A percentile compares a stretch with the other conserved stretches of the same genome.
Conservation (phyloP, 2,113 vertebrate species). For the Butorides virescens region DNA sequence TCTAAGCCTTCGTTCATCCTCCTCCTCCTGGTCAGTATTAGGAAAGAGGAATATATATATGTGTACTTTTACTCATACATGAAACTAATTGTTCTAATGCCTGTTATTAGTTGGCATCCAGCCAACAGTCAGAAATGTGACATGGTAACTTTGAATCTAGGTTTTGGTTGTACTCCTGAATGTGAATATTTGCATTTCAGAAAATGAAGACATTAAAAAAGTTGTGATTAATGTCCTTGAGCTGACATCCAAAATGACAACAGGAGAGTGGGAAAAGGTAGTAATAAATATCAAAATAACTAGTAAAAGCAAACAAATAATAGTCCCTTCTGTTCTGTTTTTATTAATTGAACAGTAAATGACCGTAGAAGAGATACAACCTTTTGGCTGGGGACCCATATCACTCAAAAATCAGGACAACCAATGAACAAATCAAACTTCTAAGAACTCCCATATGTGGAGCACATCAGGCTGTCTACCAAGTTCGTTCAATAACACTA, state of each 20-base stretch:
- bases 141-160: not conserved
- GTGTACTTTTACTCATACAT: not conserved
- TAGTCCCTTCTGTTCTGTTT: not conserved
- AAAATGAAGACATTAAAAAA: not conserved
- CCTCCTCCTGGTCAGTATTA: not conserved
- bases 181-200: slow-evolving; percentile 18
- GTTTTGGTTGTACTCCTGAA: not conserved
- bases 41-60: not conserved
- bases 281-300: not conserved
- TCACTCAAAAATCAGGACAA: not conserved
- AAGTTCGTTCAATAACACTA: not conserved
- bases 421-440: not conserved
- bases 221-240: not conserved
- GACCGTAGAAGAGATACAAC: not conserved
- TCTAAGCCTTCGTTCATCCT: not conserved
- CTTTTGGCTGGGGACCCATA: not conserved
- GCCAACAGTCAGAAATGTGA: not conserved
- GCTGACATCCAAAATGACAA: not conserved
- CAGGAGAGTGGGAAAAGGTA: not conserved
- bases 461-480: not conserved
- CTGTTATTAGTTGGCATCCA: slow-evolving; percentile 1
- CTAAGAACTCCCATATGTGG: not conserved
- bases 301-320: not conserved
- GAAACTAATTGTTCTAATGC: not conserved
- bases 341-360: not conserved